Conservation (phyloP, 1,140 invertebrate genomes). For the Druon quercuslanigerum region DNA sequence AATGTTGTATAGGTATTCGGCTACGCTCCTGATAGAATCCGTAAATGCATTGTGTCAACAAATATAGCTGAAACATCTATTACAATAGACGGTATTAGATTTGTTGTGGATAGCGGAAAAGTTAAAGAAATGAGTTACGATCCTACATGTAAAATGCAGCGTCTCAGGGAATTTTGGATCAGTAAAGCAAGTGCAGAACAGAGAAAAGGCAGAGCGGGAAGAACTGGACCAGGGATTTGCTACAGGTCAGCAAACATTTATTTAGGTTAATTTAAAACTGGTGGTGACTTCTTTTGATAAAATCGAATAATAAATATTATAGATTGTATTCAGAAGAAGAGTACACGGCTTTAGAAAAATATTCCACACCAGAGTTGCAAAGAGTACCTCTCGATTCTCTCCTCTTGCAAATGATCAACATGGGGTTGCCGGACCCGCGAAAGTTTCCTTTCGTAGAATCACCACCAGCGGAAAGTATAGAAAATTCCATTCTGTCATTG, state of each 20-base stretch:
- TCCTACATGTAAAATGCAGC: slow-evolving; percentile 90
- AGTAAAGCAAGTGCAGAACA: slow-evolving; percentile 98
- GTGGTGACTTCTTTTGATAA: too few species aligned
- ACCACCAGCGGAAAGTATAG: slow-evolving; percentile 87
- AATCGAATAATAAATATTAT: slow-evolving; percentile 67
- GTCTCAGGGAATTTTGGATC: slow-evolving; percentile 96
- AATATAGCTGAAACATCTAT: slow-evolving; percentile 99
- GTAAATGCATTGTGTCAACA: slow-evolving; percentile 99
- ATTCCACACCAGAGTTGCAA: slow-evolving; percentile 92
- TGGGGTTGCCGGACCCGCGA: slow-evolving; percentile 93
- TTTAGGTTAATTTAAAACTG: too few species aligned
- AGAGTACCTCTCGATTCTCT: slow-evolving; percentile 94
- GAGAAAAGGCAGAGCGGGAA: slow-evolving; percentile 94
- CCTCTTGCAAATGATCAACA: slow-evolving; percentile 94
- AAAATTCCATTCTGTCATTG: slow-evolving; percentile 89
- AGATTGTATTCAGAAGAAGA: slow-evolving; percentile 93
- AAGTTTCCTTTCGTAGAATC: slow-evolving; percentile 97
- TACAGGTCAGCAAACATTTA: slow-evolving; percentile 69
- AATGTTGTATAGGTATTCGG: slow-evolving; percentile 88
- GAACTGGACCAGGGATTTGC: slow-evolving; percentile 80
- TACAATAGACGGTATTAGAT: slow-evolving; percentile 98
- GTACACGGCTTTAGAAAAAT: slow-evolving; percentile 86
- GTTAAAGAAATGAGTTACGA: slow-evolving; percentile 99
- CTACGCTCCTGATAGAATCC: slow-evolving; percentile 93
- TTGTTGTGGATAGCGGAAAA: slow-evolving; percentile 98